Evolutionary conservation across 2,888 invertebrate species (phyloP), one percentile per base, ranked within the genome.

Genomic region (Lacanobia wlatinum): DNA sequence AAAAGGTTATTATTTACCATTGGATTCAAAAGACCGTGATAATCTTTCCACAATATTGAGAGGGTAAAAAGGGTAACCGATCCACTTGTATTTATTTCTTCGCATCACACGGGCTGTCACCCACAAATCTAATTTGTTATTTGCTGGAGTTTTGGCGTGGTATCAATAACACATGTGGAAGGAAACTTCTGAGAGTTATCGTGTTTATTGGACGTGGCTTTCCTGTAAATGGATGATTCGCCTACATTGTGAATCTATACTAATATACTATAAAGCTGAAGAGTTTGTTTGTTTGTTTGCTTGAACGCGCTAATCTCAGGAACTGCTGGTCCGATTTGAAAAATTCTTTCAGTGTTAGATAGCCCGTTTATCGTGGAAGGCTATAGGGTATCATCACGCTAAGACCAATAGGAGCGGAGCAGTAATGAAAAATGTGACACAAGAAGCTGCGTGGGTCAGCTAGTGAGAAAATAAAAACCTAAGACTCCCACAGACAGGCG

Each of bases 81-180:
- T 48, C 8, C 7, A 55, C 40, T 55, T 55, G 21, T 73, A 12
- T 64, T 40, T 73, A 12, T 64, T 40, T 48, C 72, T 12, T 14
- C 46, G 28, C 61, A n/a, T 61, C 38, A 61, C 46, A n/a, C 61
- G 71, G 62, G 55, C 21, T 72, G 38, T 28, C 28, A 40, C 48
- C 18, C 10, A 14, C 18, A 21, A 48, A 72, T 73, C 28, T 40
- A 21, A 55, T 72, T 63, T 72, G 38, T 62, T 71, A 55, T 48
- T n/a, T 55, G 48, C 14, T 18, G 23, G 12, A 55, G 14, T 48
- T 62, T 72, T 40, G 28, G 28, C 28, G n/a, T 46, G 53, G 28
- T 55, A 72, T 62, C 72, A 40, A 48, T 72, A 72, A 55, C 62
- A 55, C 5, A n/a, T n/a, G 43, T 46, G 16, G 40, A 48, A 55